Conservation (phyloP, 2,797 vertebrate genomes). For the Todus mexicanus region DNA sequence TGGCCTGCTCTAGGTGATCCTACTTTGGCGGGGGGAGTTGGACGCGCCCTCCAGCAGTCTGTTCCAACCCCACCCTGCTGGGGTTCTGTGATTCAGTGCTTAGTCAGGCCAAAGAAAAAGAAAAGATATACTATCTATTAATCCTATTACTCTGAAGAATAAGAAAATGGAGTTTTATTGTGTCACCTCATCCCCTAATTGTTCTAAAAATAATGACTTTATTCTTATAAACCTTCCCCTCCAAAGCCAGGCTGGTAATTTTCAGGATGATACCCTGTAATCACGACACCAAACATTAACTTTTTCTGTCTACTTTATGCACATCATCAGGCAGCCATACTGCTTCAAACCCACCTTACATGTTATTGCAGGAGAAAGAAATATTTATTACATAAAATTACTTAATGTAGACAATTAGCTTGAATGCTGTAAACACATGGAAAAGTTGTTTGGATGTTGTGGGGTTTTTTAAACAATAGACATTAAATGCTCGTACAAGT, state of each 20-base stretch:
- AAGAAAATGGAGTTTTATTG: neutral
- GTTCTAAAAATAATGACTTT: neutral
- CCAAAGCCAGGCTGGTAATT: neutral
- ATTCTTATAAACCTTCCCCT: neutral
- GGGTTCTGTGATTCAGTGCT: neutral
- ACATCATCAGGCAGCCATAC: neutral
- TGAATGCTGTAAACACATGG: neutral
- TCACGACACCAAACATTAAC: neutral
- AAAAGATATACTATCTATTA: neutral
- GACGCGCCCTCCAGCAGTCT: no score
- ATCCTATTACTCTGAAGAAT: neutral
- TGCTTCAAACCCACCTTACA: neutral
- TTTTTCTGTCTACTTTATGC: neutral
- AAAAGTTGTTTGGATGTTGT: neutral
- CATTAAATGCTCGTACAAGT: neutral
- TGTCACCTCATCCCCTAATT: neutral
- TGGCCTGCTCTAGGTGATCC: no score
- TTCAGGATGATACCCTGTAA: neutral
- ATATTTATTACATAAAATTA: neutral
- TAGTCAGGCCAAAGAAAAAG: neutral
- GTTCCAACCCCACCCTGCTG: no score
- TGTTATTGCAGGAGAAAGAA: neutral
- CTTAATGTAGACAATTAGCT: neutral
- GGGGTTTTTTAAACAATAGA: neutral
- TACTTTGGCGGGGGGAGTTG: no score